Evolutionary conservation across 2,797 vertebrate species (phyloP), one percentile per base, ranked within the genome.

Genomic region (Threskiornis aethiopicus): DNA sequence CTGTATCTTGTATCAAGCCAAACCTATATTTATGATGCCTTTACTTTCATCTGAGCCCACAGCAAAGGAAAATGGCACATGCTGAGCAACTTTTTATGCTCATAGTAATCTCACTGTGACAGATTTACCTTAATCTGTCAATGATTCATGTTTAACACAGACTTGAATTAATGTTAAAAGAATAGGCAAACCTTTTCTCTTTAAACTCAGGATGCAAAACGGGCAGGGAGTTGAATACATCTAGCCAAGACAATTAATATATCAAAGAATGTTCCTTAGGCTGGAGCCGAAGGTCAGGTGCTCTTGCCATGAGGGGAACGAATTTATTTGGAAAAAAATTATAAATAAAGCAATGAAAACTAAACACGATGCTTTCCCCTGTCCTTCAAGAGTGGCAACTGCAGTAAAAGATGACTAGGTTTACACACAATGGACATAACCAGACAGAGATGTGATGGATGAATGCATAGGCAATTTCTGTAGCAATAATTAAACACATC

Each of bases 71-170:
- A 85, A 70, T 20, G 1, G 49, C 42, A 10, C 92, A 87, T 13
- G 79, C 95, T 96, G 87, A 54, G 95, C 69, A n/a, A 44, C 0
- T 13, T 75, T 85, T 72, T 65, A 18, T 80, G 42, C 35, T 84
- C 26, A 1, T 6, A 19, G 57, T 94, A 95, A 92, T 96, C 95
- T 97, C 46, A 0, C 65, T 91, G 69, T 78, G 93, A 78, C 89
- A 96, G 84, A 81, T 95, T 87, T 75, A 44, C 82, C 96, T 95
- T 93, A 92, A 96, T 96, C 87, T 89, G 84, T 69, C 72, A 70
- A 1, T 78, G 84, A 92, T 81, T 95, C 37, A n/a, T 96, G 87
- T 97, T 87, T 89, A 65, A 95, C 79, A 91, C 46, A 88, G 76
- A 10, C 65, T 64, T 85, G 65, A 94, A 95, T 96, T 93, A 88